Evolutionary conservation across 2,113 vertebrate genomes (phyloP), one percentile per base, ranked within the genome.

Genomic region (Upupa epops): DNA sequence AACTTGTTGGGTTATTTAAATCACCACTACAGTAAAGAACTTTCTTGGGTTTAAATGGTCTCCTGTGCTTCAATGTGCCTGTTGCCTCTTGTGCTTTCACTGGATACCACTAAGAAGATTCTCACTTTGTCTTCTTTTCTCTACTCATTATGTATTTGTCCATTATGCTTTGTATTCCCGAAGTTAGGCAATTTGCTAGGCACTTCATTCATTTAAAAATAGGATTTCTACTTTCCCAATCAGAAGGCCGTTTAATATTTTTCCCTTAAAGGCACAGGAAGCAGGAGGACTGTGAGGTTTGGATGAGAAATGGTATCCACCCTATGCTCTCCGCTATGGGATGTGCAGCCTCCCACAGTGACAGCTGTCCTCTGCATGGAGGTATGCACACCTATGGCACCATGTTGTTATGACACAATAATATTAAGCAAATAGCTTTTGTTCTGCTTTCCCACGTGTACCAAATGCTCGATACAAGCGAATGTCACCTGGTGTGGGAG

Each of bases 341-440:
- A 34, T 11, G 5, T 0, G 0, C 45, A 72, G 70, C 55, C 49
- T 77, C 69, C 59, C 17, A 17, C 55, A 11, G 54, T 26, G 65
- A 34, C 51, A 32, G 34, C 68, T 63, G 46, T 86, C 10, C 32
- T 89, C 85, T 17, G 14, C 1, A 1, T 28, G 34, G 54, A 80
- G 48, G 42, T 45, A 51, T 11, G 60, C 37, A 45, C 13, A 68
- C 40, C 75, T 77, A 15, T 64, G 83, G 52, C 76, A 70, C 42
- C 2, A 2, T 8, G 24, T 18, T 55, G 42, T 31, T 86, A 40
- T 52, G 63, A 72, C 46, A 60, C 56, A 48, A 26, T 49, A 72
- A 85, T 65, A 54, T 32, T 82, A 56, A 83, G 32, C 55, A 80
- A 90, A 77, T 55, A 63, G 17, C 19, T 94, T 91, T 93, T 75